These are phyloP conservation scores for Zosterops borbonicus DNA, from an alignment of 2,113 vertebrate genomes.

Conservation along the genomic window DNA sequence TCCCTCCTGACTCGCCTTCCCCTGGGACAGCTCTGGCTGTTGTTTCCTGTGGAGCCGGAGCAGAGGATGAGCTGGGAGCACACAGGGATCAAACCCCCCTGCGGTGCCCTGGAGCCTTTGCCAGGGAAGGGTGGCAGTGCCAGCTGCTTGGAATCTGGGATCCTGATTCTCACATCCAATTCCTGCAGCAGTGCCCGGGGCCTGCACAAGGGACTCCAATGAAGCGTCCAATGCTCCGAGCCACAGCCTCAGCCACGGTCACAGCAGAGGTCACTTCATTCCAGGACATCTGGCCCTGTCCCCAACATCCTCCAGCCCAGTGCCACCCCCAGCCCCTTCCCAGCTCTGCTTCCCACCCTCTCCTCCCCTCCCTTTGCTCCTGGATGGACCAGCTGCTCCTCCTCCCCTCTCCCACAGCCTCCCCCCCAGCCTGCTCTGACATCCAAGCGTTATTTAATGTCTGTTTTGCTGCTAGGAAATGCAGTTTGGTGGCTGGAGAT, in stretches of 20 bases:
- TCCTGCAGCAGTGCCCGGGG: background rate
- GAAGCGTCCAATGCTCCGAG: fast-evolving
- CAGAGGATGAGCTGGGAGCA: background rate
- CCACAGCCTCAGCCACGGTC: background rate
- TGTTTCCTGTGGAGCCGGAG: background rate
- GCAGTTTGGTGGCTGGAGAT: constrained; percentile 24
- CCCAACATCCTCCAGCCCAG: background rate
- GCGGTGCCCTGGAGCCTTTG: background rate
- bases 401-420: background rate
- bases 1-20: background rate
- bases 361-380: background rate
- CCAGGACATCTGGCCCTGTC: background rate
- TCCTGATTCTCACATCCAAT: background rate
- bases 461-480: constrained; percentile 30
- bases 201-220: fast-evolving
- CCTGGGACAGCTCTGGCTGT: background rate
- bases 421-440: constrained; percentile 13
- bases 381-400: background rate
- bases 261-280: background rate
- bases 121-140: background rate
- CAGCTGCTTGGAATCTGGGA: background rate
- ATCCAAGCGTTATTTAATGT: background rate
- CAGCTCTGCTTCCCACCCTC: background rate
- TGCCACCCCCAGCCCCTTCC: background rate
- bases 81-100: fast-evolving